Evolutionary conservation across 2,888 invertebrate species (phyloP).

Genomic region (Harpagoxenus sublaevis): DNA sequence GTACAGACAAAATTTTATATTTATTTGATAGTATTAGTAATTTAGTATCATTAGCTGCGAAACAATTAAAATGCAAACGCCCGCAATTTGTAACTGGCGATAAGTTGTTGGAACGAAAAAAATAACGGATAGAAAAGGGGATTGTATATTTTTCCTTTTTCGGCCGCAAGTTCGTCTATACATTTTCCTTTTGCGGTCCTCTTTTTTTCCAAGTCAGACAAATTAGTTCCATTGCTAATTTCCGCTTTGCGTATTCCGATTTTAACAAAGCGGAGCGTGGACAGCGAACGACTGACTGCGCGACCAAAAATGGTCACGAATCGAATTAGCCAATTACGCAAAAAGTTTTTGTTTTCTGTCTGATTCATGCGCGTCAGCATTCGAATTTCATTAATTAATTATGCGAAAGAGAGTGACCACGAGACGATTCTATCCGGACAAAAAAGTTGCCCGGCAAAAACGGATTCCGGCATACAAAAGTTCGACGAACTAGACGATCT

Average conservation of each 20-base stretch:
- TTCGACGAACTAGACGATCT: slow-evolving; percentile 61
- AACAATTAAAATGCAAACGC: slow-evolving; percentile 69
- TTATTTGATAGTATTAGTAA: slow-evolving; percentile 43
- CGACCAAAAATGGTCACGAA: slow-evolving; percentile 19
- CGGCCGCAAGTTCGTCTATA: slow-evolving; percentile 24
- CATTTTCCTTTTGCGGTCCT: slow-evolving; percentile 32
- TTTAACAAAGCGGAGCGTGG: slow-evolving; percentile 13
- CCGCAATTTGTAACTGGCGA: slow-evolving; percentile 56
- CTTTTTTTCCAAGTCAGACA: slow-evolving; percentile 36
- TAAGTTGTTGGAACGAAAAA: slow-evolving; percentile 53
- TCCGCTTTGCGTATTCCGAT: slow-evolving; percentile 38
- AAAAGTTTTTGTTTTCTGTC: slow-evolving; percentile 57
- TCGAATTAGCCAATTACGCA: slow-evolving; percentile 70
- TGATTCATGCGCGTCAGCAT: slow-evolving; percentile 50
- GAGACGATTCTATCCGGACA: slow-evolving; percentile 28
- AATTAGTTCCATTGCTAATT: slow-evolving; percentile 68
- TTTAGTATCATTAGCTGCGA: slow-evolving; percentile 49
- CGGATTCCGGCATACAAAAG: slow-evolving; percentile 61
- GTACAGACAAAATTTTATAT: slow-evolving; percentile 14
- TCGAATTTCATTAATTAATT: slow-evolving; percentile 76
- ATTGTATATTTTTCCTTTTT: slow-evolving; percentile 43
- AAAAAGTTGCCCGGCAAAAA: slow-evolving; percentile 57
- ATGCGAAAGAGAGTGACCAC: slow-evolving; percentile 49
- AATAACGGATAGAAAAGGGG: slow-evolving; percentile 33
- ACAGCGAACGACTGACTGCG: slow-evolving; percentile 25